Base-by-base conservation (phyloP, 2,888 invertebrate genomes). In the Tachystola acroxantha region DNA sequence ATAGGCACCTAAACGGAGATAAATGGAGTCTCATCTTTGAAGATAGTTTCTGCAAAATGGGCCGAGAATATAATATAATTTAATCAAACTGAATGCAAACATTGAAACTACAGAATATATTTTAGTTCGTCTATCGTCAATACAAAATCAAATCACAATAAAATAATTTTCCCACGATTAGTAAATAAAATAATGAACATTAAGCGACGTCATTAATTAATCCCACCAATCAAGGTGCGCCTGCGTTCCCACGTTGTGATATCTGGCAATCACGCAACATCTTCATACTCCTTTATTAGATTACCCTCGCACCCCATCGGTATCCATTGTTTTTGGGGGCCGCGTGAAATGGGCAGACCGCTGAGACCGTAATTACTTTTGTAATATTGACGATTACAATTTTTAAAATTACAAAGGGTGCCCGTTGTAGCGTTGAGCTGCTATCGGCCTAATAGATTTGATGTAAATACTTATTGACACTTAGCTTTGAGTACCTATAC, bases 201-300 rank as follows among this genome's bases (percentile, higher is more conserved):
- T 48, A 55, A 66, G 60, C 65, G 64, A 61, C 56, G 50, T 56
- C 56, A 54, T 75, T 76, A 82, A 84, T 82, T 86, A 85, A 86
- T 85, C 54, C 57, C 56, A 67, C 67, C 75, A 82, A 84, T 80
- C 78, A 84, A 85, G 79, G 82, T 76, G 71, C 16, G 16, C 16
- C 16, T 3, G 16, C 54, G 68, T 84, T 84, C 82, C 81, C 80
- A 79, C 78, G 77, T 64, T 62, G 64, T 78, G 79, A 84, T 85
- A 81, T 75, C 81, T 74, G 64, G 50, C 75, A 84, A 86, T 86
- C 86, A 86, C 84, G 86, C 86, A 85, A 86, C 84, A 85, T 86
- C 86, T 86, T 85, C 72, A 85, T 43, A 32, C 80, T 69, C 69
- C 57, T 67, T 74, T 73, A 76, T 77, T 76, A 66, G 72, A 77